phyloP scores from a whole-genome alignment of 2,888 invertebrate genomes.

The Tachina grossa region DNA sequence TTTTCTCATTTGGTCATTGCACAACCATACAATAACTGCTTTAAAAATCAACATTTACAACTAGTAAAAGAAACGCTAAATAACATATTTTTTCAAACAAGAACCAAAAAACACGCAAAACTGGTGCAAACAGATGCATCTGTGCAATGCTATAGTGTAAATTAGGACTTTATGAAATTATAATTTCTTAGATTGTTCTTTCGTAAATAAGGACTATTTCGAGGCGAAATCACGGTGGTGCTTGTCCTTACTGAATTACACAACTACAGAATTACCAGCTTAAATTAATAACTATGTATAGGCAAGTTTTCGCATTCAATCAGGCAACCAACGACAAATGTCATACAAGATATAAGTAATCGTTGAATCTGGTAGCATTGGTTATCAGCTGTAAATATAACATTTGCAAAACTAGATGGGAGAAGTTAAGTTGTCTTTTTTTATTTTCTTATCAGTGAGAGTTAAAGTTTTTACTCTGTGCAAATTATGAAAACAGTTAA shows the following conservation, averaged over 20 bases:
- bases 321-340: background rate
- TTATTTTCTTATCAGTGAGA: conserved; percentile 32
- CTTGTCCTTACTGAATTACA: background rate
- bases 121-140: no score
- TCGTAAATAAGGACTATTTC: no score
- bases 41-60: no score
- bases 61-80: no score
- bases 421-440: background rate
- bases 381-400: conserved; percentile 13
- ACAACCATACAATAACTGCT: no score
- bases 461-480: background rate
- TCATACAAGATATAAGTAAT: background rate
- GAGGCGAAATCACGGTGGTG: background rate
- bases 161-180: no score
- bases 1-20: no score
- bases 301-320: background rate
- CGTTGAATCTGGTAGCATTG: background rate
- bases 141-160: no score
- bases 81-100: no score
- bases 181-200: no score
- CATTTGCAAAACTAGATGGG: background rate
- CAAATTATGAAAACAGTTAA: conserved; percentile 4
- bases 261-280: background rate
- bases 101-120: no score
- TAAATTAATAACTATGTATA: background rate